These are phyloP conservation scores for Phalanger gymnotis DNA, from an alignment of 2,797 vertebrate species.

Conservation along the genomic window DNA sequence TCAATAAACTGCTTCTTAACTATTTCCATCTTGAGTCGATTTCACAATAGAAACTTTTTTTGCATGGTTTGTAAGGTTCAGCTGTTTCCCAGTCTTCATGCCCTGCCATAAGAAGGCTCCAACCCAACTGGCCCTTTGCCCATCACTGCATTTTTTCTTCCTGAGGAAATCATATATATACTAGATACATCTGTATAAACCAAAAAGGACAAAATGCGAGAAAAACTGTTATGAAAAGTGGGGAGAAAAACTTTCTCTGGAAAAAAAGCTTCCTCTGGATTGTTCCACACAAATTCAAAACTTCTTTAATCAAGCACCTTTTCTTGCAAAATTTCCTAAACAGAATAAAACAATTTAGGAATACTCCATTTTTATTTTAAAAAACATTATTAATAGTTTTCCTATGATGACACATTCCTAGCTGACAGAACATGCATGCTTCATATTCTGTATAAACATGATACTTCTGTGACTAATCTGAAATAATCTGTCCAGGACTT, in stretches of 20 bases:
- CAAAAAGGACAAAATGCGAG: background rate
- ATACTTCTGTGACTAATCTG: slow-evolving; percentile 9
- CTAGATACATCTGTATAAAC: slow-evolving; percentile 22
- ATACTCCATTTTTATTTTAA: slow-evolving; percentile 5
- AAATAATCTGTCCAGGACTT: background rate
- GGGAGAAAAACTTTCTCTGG: background rate
- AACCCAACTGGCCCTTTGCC: slow-evolving; percentile 11
- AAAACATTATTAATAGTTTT: background rate
- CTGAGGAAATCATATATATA: slow-evolving; percentile 10
- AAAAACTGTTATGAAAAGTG: slow-evolving; percentile 48
- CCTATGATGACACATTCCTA: slow-evolving; percentile 27
- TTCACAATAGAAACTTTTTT: slow-evolving; percentile 27
- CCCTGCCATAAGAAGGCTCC: background rate
- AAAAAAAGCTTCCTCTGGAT: background rate
- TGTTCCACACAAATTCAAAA: slow-evolving; percentile 17
- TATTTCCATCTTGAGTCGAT: slow-evolving; percentile 2
- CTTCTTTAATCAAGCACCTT: slow-evolving; percentile 37
- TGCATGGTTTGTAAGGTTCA: slow-evolving; percentile 24
- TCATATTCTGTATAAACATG: slow-evolving; percentile 1
- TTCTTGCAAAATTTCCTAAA: slow-evolving; percentile 37
- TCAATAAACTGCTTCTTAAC: background rate
- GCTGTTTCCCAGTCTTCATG: background rate
- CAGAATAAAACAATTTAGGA: slow-evolving; percentile 49
- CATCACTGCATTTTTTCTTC: slow-evolving; percentile 27
- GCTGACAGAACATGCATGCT: background rate